phyloP scores from a whole-genome alignment of 2,888 invertebrate species.

The Drosophila antonietae region DNA sequence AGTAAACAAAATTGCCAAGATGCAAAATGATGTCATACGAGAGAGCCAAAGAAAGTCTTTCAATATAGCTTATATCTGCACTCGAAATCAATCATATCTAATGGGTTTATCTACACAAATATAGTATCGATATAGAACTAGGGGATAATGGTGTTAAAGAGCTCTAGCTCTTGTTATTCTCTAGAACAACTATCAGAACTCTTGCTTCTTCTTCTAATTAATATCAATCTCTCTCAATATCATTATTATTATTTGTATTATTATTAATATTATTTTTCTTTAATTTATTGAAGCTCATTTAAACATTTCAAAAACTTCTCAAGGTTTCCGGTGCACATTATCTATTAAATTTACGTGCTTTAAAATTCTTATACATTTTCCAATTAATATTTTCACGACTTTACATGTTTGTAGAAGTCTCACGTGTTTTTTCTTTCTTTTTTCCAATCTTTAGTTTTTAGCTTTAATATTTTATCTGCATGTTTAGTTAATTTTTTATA shows the following conservation, averaged over 20 bases:
- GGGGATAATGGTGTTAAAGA: background rate
- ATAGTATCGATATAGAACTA: background rate
- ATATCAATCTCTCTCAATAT: background rate
- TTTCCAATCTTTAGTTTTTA: conserved; percentile 8
- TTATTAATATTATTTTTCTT: background rate
- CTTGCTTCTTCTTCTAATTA: background rate
- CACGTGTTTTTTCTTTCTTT: background rate
- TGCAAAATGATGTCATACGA: background rate
- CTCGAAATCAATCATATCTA: background rate
- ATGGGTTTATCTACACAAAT: background rate
- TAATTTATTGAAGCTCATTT: background rate
- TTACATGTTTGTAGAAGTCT: background rate
- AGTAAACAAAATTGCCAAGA: conserved; percentile 6
- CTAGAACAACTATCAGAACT: no score
- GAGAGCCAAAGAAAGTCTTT: background rate
- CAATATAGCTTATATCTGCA: background rate
- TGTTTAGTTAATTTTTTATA: conserved; percentile 6
- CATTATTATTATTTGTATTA: no score
- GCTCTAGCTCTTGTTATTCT: background rate
- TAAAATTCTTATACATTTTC: background rate
- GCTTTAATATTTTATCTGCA: conserved; percentile 20
- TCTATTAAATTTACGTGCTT: conserved; percentile 14
- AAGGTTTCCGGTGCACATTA: background rate
- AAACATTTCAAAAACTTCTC: background rate
- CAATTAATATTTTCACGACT: conserved; percentile 6